Evolutionary conservation across 2,888 invertebrate genomes (phyloP), one percentile per base, ranked within the genome.

Genomic region (Stictocephala bisonia): DNA sequence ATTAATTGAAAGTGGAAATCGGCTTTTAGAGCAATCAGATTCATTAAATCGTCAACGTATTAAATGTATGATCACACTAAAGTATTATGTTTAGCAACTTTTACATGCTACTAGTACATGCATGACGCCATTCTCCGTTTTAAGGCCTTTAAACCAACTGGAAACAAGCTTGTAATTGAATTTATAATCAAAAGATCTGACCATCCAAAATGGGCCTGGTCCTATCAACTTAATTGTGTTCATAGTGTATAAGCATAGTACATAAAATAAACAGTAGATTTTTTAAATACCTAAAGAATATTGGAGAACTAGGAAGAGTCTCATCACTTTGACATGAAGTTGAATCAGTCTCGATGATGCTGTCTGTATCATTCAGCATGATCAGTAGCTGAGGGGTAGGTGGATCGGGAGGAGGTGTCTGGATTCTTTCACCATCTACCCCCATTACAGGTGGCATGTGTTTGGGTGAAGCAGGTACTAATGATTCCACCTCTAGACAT

Each of bases 211-310:
- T n/a, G n/a, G n/a, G n/a, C n/a, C n/a, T n/a, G n/a, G n/a, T n/a
- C n/a, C n/a, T n/a, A n/a, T n/a, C n/a, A n/a, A n/a, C 35, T 35
- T 35, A 35, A 35, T 35, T 11, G 6, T 9, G 11, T 35, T 9
- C 35, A 35, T 9, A 35, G 11, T 44, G 44, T 13, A 44, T 4
- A 4, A 4, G 18, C 18, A 15, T 4, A 44, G 18, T 4, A n/a
- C 22, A 11, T 50, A 15, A 50, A 50, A 9, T 6, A 11, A 18
- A 2, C 18, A 15, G 13, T 22, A 27, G n/a, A 53, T 22, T 75
- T n/a, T n/a, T n/a, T n/a, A n/a, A n/a, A n/a, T 81, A 90, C 91
- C 90, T 87, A 83, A 91, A 91, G 82, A 91, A 93, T 75, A 92
- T 88, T 0, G 92, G 92, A 20, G 60, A 60, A 15, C 9, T 20